These are phyloP conservation scores for Apodemus agrarius DNA, from an alignment of 2,797 vertebrate genomes.

Conservation along the genomic window DNA sequence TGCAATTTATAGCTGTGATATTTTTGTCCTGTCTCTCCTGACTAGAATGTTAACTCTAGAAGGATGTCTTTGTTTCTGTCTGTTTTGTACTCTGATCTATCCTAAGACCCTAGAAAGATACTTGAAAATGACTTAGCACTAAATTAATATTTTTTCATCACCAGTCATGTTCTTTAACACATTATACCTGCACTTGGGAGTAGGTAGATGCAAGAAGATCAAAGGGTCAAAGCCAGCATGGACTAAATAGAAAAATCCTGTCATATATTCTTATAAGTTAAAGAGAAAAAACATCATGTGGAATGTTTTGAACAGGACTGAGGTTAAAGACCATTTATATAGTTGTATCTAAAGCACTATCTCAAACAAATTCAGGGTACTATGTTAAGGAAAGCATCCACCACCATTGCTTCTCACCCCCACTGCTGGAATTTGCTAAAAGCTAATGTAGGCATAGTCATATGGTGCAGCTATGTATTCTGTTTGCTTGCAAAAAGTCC, in stretches of 20 bases:
- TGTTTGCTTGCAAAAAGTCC: slow-evolving; percentile 25
- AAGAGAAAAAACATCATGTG: slow-evolving; percentile 19
- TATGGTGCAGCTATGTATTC: neutral
- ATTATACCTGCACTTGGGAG: neutral
- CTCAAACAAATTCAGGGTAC: slow-evolving; percentile 38
- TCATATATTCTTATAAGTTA: slow-evolving; percentile 5
- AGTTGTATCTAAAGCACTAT: slow-evolving; percentile 22
- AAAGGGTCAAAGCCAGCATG: neutral
- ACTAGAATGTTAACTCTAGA: slow-evolving; percentile 5
- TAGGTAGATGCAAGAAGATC: neutral
- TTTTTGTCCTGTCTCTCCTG: neutral
- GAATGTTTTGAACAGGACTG: slow-evolving; percentile 2
- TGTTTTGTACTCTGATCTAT: neutral
- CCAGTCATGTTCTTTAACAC: neutral
- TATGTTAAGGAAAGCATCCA: slow-evolving; percentile 8
- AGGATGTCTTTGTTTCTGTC: slow-evolving; percentile 2
- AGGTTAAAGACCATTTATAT: slow-evolving; percentile 22
- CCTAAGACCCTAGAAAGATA: neutral
- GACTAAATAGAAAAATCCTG: neutral
- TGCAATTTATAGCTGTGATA: neutral
- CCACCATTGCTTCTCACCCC: neutral
- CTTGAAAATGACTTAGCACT: neutral
- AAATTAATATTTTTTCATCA: neutral
- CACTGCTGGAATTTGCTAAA: slow-evolving; percentile 30
- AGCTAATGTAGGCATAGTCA: neutral